These are phyloP conservation scores for Nycticryphes semicollaris DNA, from an alignment of 2,113 vertebrate genomes.

Conservation along the genomic window DNA sequence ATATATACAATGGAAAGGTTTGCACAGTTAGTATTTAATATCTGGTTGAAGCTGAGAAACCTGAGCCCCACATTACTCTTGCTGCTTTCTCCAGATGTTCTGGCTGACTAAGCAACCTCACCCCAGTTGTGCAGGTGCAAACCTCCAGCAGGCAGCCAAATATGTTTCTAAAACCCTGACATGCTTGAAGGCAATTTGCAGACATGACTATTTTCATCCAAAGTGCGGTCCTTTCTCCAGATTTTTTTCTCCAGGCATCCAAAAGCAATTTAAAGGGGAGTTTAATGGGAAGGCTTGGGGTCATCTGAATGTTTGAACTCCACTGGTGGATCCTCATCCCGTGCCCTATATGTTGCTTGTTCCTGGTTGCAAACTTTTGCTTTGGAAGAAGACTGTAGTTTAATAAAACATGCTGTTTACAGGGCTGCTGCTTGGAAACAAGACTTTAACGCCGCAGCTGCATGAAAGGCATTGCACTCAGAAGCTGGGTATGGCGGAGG, in stretches of 20 bases:
- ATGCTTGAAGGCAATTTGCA: not conserved
- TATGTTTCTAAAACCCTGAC: not conserved
- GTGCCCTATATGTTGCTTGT: rapidly evolving
- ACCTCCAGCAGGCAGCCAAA: not conserved
- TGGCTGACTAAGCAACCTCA: not conserved
- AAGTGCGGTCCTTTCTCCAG: not conserved
- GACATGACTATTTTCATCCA: not conserved
- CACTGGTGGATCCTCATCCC: not conserved
- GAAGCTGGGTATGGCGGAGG: not conserved
- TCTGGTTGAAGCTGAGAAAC: not conserved
- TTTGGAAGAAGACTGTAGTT: not conserved
- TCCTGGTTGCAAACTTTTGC: not conserved
- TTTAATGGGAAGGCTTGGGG: not conserved
- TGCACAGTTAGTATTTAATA: not conserved
- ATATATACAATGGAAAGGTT: not conserved
- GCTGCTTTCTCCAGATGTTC: not conserved
- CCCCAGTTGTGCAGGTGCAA: not conserved
- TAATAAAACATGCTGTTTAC: not conserved
- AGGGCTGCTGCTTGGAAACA: not conserved
- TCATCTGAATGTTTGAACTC: not conserved
- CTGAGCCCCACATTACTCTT: not conserved
- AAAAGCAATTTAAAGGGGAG: not conserved
- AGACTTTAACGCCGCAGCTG: not conserved
- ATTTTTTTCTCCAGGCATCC: not conserved
- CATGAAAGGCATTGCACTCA: not conserved